These are phyloP conservation scores for Condylura cristata DNA, from an alignment of 2,113 vertebrate genomes.

Conservation along the genomic window DNA sequence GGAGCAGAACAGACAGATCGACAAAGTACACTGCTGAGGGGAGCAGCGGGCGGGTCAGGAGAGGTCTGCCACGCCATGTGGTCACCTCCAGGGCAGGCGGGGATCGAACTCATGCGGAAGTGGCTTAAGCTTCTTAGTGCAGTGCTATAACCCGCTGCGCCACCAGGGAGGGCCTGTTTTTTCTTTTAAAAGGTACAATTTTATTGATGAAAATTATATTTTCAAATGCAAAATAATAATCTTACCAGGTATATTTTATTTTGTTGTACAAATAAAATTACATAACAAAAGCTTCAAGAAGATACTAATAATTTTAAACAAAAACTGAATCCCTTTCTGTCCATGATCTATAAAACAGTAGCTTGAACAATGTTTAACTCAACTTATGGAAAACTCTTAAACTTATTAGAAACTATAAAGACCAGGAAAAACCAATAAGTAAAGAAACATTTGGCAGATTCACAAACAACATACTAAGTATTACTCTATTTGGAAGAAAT, in stretches of 20 bases:
- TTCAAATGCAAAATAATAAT: conserved; percentile 53
- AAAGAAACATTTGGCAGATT: conserved; percentile 5
- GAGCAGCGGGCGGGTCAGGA: too few relatives aligned
- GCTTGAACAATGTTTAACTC: conserved; percentile 33
- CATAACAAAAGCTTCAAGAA: neutral
- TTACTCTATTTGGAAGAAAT: conserved; percentile 47
- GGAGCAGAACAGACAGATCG: too few relatives aligned
- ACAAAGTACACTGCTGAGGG: too few relatives aligned
- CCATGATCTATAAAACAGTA: conserved; percentile 30
- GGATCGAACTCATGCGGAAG: too few relatives aligned
- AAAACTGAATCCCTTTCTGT: conserved; percentile 4
- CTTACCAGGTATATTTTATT: conserved; percentile 32
- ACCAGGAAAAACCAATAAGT: neutral
- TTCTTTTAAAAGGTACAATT: neutral
- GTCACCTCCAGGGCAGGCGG: too few relatives aligned
- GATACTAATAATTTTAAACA: conserved; percentile 9
- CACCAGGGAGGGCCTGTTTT: too few relatives aligned
- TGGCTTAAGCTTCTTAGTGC: too few relatives aligned
- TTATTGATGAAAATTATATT: conserved; percentile 44
- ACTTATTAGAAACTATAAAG: neutral
- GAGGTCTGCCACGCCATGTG: too few relatives aligned
- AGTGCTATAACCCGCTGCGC: too few relatives aligned
- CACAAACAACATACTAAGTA: neutral
- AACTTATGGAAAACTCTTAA: neutral
- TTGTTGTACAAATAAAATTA: conserved; percentile 4